phyloP scores from a whole-genome alignment of 2,888 invertebrate genomes.

The Macrosiphum euphorbiae region DNA sequence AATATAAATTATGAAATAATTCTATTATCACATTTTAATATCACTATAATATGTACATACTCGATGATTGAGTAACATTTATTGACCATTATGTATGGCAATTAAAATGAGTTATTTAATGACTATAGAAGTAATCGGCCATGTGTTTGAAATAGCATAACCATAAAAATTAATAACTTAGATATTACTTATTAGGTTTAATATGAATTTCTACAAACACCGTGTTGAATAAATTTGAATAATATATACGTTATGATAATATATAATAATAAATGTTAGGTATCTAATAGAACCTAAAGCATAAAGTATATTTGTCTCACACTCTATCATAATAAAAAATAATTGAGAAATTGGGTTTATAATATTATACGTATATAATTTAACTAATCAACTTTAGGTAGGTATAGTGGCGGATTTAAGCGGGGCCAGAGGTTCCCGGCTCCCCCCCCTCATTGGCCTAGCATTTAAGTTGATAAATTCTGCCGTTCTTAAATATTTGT shows the following conservation, averaged over 20 bases:
- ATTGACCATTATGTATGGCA: background rate
- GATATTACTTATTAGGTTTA: too few species aligned
- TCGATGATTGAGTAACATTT: background rate
- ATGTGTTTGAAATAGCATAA: background rate
- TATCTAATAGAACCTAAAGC: background rate
- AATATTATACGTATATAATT: background rate
- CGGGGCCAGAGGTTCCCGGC: too few species aligned
- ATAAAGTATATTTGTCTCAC: background rate
- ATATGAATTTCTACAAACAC: background rate
- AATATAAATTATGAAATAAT: slow-evolving; percentile 1
- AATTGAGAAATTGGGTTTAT: background rate
- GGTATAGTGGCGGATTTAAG: too few species aligned
- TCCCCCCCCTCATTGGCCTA: too few species aligned
- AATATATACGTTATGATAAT: too few species aligned
- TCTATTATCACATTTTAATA: too few species aligned
- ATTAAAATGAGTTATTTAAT: slow-evolving; percentile 7
- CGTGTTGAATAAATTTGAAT: background rate
- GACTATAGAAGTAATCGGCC: background rate
- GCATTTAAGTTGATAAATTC: too few species aligned
- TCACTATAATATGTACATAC: background rate
- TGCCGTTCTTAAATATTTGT: too few species aligned
- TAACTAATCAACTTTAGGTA: background rate
- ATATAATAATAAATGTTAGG: background rate
- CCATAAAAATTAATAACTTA: background rate
- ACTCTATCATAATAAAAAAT: background rate